Evolutionary conservation across 2,797 vertebrate genomes (phyloP), one percentile per base, ranked within the genome.

Genomic region (Halcyon leucocephala): DNA sequence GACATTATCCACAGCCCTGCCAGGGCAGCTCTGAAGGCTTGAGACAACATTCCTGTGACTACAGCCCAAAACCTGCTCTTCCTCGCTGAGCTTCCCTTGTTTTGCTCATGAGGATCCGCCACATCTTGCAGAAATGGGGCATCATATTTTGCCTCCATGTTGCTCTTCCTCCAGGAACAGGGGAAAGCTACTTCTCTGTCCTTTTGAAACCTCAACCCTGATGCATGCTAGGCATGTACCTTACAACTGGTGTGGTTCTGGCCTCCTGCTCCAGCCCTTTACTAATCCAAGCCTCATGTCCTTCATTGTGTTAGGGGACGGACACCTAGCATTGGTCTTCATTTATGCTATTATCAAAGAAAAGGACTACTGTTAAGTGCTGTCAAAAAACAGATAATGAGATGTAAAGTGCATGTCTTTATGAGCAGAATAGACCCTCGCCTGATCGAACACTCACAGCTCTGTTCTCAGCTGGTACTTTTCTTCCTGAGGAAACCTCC

Each of bases 211-310:
- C 42, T 86, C 14, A 52, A 7, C 17, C 29, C 72, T 26, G 62
- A 88, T 62, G 18, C 7, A 9, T 1, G 0, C 3, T 41, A 25
- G 18, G 19, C 18, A 20, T 16, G 17, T 10, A 16, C 16, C 41
- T 49, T 17, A 26, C 41, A 65, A 10, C 29, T 20, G 70, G 6
- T 55, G 22, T 1, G 3, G 22, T 24, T 35, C 17, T 20, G 52
- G 24, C 14, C n/a, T 28, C 31, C 57, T 33, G 21, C 86, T 62
- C 62, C 48, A 98, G 98, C 93, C 98, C 44, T 29, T 95, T 94
- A 97, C 97, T 48, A 98, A 98, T 86, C 97, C 98, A 6, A 98
- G 97, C 1, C 97, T 99, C 6, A 76, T 98, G 8, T 98, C 98
- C 26, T 35, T 99, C 67, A 12, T 49, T 49, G 98, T 98, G 5